Conservation (phyloP, 2,113 vertebrate genomes). For the Cavia aperea region DNA sequence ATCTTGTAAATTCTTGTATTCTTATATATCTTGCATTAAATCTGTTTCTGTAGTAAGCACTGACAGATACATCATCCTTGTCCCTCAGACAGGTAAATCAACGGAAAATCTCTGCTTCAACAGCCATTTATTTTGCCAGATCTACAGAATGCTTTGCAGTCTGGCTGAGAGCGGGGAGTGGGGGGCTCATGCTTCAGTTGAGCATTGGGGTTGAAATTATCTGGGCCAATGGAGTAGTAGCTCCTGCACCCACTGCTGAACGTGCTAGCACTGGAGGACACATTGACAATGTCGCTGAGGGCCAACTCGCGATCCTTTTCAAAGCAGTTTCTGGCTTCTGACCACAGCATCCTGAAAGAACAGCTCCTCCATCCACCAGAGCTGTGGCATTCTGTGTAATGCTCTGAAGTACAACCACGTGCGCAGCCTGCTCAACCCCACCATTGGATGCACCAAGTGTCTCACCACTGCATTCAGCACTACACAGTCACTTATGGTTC, state of each 20-base stretch:
- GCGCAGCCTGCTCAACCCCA: too few species aligned
- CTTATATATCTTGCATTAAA: too few species aligned
- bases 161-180: conserved; percentile 92
- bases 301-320: conserved; percentile 91
- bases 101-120: conserved; percentile 92
- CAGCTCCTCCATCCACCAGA: neutral
- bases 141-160: conserved; percentile 92
- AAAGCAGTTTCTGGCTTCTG: conserved; percentile 92
- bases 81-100: conserved; percentile 87
- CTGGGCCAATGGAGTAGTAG: conserved; percentile 89
- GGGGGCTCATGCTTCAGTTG: conserved; percentile 96
- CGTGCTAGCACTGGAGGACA: conserved; percentile 93
- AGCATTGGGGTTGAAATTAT: conserved; percentile 86
- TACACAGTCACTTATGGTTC: too few species aligned
- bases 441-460: too few species aligned
- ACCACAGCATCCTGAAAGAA: conserved; percentile 91
- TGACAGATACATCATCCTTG: conserved; percentile 76
- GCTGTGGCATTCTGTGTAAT: too few species aligned
- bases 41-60: too few species aligned
- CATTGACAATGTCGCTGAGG: conserved; percentile 90
- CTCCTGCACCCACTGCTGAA: conserved; percentile 88
- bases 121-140: conserved; percentile 89
- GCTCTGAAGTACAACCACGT: too few species aligned
- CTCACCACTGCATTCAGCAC: too few species aligned
- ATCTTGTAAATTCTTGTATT: too few species aligned